Evolutionary conservation across 92 coral and sea anemone genomes (phyloP).

Genomic region (Virgularia gustaviana): DNA sequence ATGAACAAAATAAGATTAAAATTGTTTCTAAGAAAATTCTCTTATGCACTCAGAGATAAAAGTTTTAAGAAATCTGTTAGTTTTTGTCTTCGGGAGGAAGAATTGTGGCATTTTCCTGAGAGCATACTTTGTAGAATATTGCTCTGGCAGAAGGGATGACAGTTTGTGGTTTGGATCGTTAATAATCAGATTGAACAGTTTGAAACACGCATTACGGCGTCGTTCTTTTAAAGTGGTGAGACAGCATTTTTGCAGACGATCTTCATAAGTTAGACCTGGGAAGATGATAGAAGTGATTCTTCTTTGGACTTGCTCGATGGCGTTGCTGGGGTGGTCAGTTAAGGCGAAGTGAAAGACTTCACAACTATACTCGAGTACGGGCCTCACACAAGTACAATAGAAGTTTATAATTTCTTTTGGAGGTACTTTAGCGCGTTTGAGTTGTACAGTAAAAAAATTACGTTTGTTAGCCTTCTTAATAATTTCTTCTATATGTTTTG

Average conservation of each 20-base stretch:
- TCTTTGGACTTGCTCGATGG: neutral
- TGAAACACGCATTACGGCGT: neutral
- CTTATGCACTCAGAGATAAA: neutral
- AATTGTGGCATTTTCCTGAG: neutral
- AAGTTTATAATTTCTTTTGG: neutral
- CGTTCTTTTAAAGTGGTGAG: neutral
- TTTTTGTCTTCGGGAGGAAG: slow-evolving; percentile 9
- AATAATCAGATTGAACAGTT: neutral
- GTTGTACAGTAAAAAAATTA: too few relatives aligned
- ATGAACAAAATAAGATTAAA: neutral
- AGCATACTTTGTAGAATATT: slow-evolving; percentile 19
- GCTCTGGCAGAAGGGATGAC: slow-evolving; percentile 15
- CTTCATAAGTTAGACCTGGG: neutral
- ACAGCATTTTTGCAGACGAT: neutral
- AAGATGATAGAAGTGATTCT: neutral
- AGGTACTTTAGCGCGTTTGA: too few relatives aligned
- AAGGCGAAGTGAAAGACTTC: neutral
- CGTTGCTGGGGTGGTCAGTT: neutral
- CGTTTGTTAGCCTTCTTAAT: too few relatives aligned
- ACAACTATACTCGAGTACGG: too few relatives aligned
- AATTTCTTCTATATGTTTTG: too few relatives aligned
- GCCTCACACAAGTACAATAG: too few relatives aligned
- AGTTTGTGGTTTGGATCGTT: slow-evolving; percentile 11
- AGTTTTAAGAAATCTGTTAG: neutral
- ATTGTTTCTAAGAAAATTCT: neutral